A percentile compares a stretch with the other conserved stretches of the same genome.
phyloP scores from a whole-genome alignment of 2,888 invertebrate genomes.

The Dusona sp. region DNA sequence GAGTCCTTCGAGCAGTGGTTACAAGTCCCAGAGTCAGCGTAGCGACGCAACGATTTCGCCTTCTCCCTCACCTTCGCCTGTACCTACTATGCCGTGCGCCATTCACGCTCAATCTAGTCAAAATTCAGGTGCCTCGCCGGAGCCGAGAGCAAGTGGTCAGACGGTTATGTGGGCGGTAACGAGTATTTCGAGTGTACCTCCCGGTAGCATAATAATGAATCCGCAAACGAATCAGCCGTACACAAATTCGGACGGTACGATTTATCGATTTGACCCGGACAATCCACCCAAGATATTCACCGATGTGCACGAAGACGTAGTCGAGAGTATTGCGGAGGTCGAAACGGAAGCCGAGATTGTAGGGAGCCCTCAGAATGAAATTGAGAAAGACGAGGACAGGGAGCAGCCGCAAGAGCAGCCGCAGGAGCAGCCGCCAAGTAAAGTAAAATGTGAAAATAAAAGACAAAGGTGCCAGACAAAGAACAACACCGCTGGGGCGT shows the following conservation, averaged over 20 bases:
- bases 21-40: constrained; percentile 90
- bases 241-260: constrained; percentile 90
- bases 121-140: constrained; percentile 76
- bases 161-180: constrained; percentile 95
- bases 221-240: constrained; percentile 92
- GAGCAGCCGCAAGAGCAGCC: constrained; percentile 65
- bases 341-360: constrained; percentile 44
- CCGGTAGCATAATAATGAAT: constrained; percentile 95
- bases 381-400: constrained; percentile 56
- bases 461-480: constrained; percentile 71
- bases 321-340: constrained; percentile 69
- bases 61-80: constrained; percentile 82
- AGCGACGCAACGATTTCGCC: constrained; percentile 84
- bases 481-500: constrained; percentile 32
- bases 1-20: constrained; percentile 91
- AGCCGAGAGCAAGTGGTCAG: constrained; percentile 75
- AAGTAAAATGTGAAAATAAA: constrained; percentile 71
- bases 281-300: constrained; percentile 87
- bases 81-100: constrained; percentile 78
- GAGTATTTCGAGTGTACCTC: constrained; percentile 93
- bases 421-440: constrained; percentile 49
- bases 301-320: constrained; percentile 68
- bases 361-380: constrained; percentile 10
- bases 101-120: constrained; percentile 83
- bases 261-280: constrained; percentile 92